Evolutionary conservation across 2,797 vertebrate genomes (phyloP), one percentile per base, ranked within the genome.

Genomic region (Chromobotia macracanthus): DNA sequence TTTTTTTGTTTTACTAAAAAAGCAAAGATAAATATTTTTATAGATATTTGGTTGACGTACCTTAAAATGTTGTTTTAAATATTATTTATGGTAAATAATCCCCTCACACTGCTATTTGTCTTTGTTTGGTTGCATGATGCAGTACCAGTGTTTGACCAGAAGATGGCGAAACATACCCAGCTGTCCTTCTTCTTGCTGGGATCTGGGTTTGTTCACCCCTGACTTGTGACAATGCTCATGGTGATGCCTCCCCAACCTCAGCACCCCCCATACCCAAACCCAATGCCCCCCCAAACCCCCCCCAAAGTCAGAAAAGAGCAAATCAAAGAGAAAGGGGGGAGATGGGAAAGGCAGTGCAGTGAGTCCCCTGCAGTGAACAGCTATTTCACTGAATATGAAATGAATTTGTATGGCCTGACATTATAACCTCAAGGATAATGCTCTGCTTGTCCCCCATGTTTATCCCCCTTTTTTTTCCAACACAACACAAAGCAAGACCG

Each of bases 381-480:
- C 88, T 90, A 90, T 89, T 92, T 85, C 89, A 87, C 90, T 90
- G 93, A 94, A 94, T 94, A 93, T 92, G 89, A 92, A 92, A 93
- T 93, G 87, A 93, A 93, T 92, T 93, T 88, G 89, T 91, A 89
- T 92, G 90, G 89, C 89, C 89, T 89, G 90, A 92, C 92, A 93
- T 84, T 90, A 92, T 88, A 91, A 93, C 90, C 92, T 88, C 87
- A 90, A 87, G 90, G 90, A 93, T 90, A 91, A 90, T 90, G 89
- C 85, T 72, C 78, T 76, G 83, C 83, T 86, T 88, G 68, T 83
- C 74, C 81, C 76, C 82, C 76, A 61, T 80, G 86, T 80, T 79
- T 61, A 77, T 18, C 61, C 35, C 65, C 44, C 50, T 35, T 80
- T 80, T 78, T 71, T 60, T 82, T 87, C 87, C 87, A 85, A 86